Percentiles rank a stretch among this genome's conserved stretches.
phyloP scores from a whole-genome alignment of 1,140 invertebrate genomes.

The Ostrea denselamellosa region DNA sequence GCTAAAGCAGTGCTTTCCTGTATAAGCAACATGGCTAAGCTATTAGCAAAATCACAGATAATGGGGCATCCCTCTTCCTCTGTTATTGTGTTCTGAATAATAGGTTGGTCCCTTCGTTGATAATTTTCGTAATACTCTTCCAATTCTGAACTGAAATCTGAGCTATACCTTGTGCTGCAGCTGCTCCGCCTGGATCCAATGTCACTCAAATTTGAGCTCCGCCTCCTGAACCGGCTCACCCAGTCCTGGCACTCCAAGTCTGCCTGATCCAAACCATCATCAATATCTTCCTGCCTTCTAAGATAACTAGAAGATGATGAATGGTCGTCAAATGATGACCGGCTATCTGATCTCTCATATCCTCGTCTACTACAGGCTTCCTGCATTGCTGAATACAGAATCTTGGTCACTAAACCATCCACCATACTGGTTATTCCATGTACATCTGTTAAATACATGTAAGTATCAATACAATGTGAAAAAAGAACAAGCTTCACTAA shows the following conservation, averaged over 20 bases:
- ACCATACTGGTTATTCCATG: constrained; percentile 47
- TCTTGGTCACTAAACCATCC: constrained; percentile 50
- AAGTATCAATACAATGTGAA: background rate
- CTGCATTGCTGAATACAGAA: constrained; percentile 52
- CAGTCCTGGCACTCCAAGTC: constrained; percentile 72
- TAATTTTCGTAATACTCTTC: constrained; percentile 74
- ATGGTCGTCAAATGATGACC: constrained; percentile 39
- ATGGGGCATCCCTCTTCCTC: constrained; percentile 65
- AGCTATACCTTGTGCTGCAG: constrained; percentile 71
- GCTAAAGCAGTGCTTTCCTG: constrained; percentile 62
- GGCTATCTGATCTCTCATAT: constrained; percentile 29
- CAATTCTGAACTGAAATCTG: constrained; percentile 75
- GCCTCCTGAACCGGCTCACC: constrained; percentile 67
- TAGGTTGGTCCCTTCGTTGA: constrained; percentile 61
- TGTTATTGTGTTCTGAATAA: constrained; percentile 70
- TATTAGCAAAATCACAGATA: constrained; percentile 68
- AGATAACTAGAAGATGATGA: background rate
- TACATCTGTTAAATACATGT: background rate
- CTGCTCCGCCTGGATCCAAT: constrained; percentile 70
- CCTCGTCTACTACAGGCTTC: constrained; percentile 41
- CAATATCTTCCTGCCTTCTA: background rate
- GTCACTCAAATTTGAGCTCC: constrained; percentile 74
- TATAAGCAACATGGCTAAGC: constrained; percentile 61
- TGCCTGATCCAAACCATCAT: constrained; percentile 62
- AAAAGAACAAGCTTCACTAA: too few relatives aligned